Base-by-base conservation (phyloP, 2,113 vertebrate genomes). In the Thermophis baileyi region DNA sequence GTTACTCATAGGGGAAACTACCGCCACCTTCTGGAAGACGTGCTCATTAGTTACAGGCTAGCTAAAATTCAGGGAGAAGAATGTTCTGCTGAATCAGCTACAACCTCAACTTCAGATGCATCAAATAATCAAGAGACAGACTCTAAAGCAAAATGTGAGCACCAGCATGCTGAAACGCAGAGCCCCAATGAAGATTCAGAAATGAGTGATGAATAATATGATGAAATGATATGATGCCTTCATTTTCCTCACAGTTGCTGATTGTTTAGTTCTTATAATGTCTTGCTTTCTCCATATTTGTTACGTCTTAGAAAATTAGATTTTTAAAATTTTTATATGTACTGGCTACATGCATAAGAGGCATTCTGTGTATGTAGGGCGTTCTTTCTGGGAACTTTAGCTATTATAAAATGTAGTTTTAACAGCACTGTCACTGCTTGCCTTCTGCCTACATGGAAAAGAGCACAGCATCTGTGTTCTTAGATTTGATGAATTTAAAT, bases 1-100 rank as follows among this genome's bases (percentile, higher is more conserved):
- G 98, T 99, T 97, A 98, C 98, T 98, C 99, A 99, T 98, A 99
- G 99, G 98, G 99, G 99, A 95, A 99, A 99, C 98, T 99, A 99
- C 97, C 98, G 98, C 95, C 97, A 99, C 88, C 98, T 99, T 93
- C 98, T 99, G 98, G 99, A 99, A 98, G 99, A 99, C 96, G 98
- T 99, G 96, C 98, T 99, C 97, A 97, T 97, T 97, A 97, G 97
- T 97, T 99, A 98, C 98, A 98, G 98, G 96, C 97, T 98, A 98
- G 98, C 97, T 97, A 98, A 98, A 96, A 94, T 97, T 95, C 97
- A 97, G 97, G 98, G 97, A 94, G 97, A 97, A 97, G 98, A 97
- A 93, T 86, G 93, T 96, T 92, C 97, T 90, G 94, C 96, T 94
- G 95, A 97, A 94, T 95, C 97, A 87, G 95, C 96, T 93, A 44